These are phyloP conservation scores for Ypsolopha scabrella DNA, from an alignment of 2,888 invertebrate species.

Conservation along the genomic window DNA sequence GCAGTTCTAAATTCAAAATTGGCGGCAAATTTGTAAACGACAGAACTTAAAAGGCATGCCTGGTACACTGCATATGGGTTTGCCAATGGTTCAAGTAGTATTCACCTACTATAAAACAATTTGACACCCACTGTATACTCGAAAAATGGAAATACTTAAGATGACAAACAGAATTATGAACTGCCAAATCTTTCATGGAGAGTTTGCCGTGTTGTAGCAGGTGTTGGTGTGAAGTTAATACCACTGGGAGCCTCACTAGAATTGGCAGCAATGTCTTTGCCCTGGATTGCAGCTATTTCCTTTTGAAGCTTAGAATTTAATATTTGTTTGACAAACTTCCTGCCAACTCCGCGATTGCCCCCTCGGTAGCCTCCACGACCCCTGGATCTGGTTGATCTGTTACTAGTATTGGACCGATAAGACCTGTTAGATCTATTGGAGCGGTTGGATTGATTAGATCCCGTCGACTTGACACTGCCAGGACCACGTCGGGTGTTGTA, in stretches of 20 bases:
- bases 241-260: slow-evolving; percentile 27
- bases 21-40: too few relatives aligned
- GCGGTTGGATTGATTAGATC: slow-evolving; percentile 38
- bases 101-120: too few relatives aligned
- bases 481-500: slow-evolving; percentile 44
- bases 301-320: slow-evolving; percentile 53
- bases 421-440: slow-evolving; percentile 34
- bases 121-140: too few relatives aligned
- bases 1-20: too few relatives aligned
- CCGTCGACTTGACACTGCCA: slow-evolving; percentile 53
- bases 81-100: too few relatives aligned
- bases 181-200: slow-evolving; percentile 59
- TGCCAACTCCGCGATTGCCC: slow-evolving; percentile 36
- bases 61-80: too few relatives aligned
- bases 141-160: background rate
- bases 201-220: slow-evolving; percentile 47
- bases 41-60: too few relatives aligned
- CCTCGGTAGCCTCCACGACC: slow-evolving; percentile 38
- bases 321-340: slow-evolving; percentile 48
- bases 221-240: slow-evolving; percentile 47
- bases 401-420: slow-evolving; percentile 34
- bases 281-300: slow-evolving; percentile 60
- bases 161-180: slow-evolving; percentile 16
- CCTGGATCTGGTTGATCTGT: slow-evolving; percentile 25
- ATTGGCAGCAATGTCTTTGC: slow-evolving; percentile 30